A percentile compares a stretch with the other conserved stretches of the same genome.
Conservation (phyloP, 2,113 vertebrate species). For the Myotis davidii region DNA sequence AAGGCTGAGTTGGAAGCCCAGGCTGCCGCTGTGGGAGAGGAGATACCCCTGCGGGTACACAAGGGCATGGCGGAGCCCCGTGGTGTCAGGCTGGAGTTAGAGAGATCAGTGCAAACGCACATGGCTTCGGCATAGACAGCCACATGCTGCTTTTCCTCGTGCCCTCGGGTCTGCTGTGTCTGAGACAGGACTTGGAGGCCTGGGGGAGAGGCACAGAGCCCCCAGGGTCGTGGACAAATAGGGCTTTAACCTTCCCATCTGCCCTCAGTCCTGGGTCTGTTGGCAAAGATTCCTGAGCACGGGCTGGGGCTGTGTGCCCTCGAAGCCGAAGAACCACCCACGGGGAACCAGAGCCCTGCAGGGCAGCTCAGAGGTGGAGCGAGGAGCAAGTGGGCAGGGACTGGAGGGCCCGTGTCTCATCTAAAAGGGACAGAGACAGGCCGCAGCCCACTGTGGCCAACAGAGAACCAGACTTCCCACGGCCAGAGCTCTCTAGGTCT, state of each 20-base stretch:
- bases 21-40: background rate
- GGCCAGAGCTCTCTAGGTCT: background rate
- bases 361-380: too few species aligned
- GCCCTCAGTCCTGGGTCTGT: background rate
- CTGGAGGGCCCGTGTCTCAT: background rate
- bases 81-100: background rate
- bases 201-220: background rate
- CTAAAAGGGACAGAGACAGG: background rate
- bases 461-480: background rate
- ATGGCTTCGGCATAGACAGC: rapidly evolving
- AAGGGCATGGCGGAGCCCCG: background rate
- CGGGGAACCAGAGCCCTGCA: background rate
- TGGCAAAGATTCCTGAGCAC: too few species aligned
- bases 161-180: background rate
- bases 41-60: rapidly evolving
- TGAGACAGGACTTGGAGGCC: background rate
- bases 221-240: too few species aligned
- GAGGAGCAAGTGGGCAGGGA: background rate
- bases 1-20: background rate
- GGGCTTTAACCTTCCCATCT: background rate
- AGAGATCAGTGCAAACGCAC: rapidly evolving
- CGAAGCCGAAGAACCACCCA: background rate
- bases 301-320: background rate
- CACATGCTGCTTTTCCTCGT: background rate
- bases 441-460: background rate